A percentile compares a stretch with the other conserved stretches of the same genome.
Evolutionary conservation across 2,888 invertebrate species (phyloP).

Genomic region (Mantis religiosa): DNA sequence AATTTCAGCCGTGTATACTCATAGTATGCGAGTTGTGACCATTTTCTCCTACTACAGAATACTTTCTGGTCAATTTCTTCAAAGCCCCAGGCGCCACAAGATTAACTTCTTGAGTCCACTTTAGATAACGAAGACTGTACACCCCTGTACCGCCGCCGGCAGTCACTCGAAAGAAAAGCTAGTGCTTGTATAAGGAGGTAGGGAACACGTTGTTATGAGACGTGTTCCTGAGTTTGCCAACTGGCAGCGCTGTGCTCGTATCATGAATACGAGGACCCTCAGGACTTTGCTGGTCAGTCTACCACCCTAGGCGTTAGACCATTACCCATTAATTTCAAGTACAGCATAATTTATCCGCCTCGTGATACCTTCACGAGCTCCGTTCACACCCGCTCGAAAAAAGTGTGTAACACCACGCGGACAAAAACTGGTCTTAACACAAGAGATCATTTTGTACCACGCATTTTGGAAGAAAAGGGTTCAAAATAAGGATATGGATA

Average conservation of each 20-base stretch:
- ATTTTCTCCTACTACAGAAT: too few species aligned
- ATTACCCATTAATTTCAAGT: constrained; percentile 29
- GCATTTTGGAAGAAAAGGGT: too few species aligned
- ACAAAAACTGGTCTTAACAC: too few species aligned
- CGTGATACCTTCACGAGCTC: neutral
- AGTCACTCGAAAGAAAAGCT: neutral
- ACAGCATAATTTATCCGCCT: constrained; percentile 24
- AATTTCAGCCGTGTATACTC: too few species aligned
- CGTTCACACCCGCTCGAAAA: neutral
- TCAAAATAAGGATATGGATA: too few species aligned
- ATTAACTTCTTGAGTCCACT: too few species aligned
- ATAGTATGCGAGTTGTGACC: too few species aligned
- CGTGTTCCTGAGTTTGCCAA: neutral
- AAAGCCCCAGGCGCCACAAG: too few species aligned
- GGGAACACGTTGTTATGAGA: neutral
- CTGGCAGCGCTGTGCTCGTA: neutral
- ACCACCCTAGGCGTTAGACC: neutral
- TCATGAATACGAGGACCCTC: neutral
- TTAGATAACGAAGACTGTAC: neutral
- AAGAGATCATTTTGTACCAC: too few species aligned
- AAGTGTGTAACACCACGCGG: neutral
- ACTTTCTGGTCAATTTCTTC: too few species aligned
- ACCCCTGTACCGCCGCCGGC: neutral
- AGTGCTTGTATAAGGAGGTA: neutral
- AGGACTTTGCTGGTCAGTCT: neutral